Evolutionary conservation across 2,797 vertebrate genomes (phyloP), one percentile per base, ranked within the genome.

Genomic region (Clarias fuscus): DNA sequence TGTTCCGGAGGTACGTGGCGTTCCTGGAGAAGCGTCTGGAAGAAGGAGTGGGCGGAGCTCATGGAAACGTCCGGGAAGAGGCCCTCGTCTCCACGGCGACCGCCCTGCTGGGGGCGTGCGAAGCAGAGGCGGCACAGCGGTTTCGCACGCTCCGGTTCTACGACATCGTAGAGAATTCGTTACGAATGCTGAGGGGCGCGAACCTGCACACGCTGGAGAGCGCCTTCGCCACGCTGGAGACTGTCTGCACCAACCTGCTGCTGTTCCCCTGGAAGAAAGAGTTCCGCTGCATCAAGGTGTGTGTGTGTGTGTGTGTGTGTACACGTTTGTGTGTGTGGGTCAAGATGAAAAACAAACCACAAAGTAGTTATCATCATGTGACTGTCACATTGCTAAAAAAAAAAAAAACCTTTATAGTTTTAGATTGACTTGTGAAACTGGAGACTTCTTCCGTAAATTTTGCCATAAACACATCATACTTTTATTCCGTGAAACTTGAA

Each of bases 261-360:
- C 97, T 99, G 65, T 99, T 97, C 91, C 98, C 98, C 10, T 99
- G 98, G 98, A 99, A 99, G 93, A 99, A 99, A 91, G 98, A 99
- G 90, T 99, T 99, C 93, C 96, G 95, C 90, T 98, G 93, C 91
- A 99, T 99, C 90, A 99, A 99, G 96, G 98, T 99, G 92, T 82
- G 62, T 65, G 62, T n/a, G 62, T 33, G 98, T 99, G 92, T 82
- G 84, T 65, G 76, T 22, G 61, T n/a, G 24, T 8, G 22, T n/a
- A 24, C 13, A 1, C 0, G 20, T 30, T 20, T 22, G 22, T 22
- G 61, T n/a, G 24, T 8, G 22, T n/a, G n/a, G n/a, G 64, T 62
- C 7, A 64, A 64, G 7, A 4, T 10, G 24, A n/a, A 8, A 24
- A 64, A 64, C 5, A 64, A n/a, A 64, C 7, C 0, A 62, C 20